Percentiles rank a stretch among this genome's conserved stretches.
Evolutionary conservation across 30 jellyfish, hydroid and myxozoan genomes (phyloP).

Genomic region (Hydractinia symbiolongicarpus): DNA sequence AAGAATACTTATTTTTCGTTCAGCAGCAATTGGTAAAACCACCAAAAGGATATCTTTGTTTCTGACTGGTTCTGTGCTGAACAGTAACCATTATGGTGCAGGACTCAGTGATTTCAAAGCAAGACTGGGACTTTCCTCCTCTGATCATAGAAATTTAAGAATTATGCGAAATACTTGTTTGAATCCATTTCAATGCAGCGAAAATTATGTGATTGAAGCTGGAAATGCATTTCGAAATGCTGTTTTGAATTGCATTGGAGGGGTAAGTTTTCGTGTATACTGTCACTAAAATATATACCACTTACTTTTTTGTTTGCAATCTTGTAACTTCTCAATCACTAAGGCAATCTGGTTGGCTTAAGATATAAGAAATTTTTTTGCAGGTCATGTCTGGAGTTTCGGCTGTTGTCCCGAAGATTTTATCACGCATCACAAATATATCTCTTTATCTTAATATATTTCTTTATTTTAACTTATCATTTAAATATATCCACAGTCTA

Average conservation of each 20-base stretch:
- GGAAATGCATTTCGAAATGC: conserved; percentile 36
- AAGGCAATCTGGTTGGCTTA: too few relatives aligned
- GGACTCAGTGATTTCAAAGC: conserved; percentile 23
- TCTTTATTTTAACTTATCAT: too few relatives aligned
- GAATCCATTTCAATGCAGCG: conserved; percentile 54
- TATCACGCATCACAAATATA: too few relatives aligned
- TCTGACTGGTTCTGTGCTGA: conserved; percentile 46
- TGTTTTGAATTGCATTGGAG: conserved; percentile 49
- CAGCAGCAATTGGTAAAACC: conserved; percentile 36
- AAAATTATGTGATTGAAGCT: conserved; percentile 29
- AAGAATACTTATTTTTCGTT: neutral
- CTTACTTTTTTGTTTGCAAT: too few relatives aligned
- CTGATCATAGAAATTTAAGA: neutral
- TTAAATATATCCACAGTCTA: too few relatives aligned
- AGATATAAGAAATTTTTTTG: too few relatives aligned
- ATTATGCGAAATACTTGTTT: conserved; percentile 41
- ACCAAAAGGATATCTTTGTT: conserved; percentile 44
- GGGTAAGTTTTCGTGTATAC: conserved; percentile 12
- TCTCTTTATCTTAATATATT: too few relatives aligned
- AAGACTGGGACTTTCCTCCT: conserved; percentile 31
- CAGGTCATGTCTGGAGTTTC: too few relatives aligned
- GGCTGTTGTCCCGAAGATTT: too few relatives aligned
- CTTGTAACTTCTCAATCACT: too few relatives aligned
- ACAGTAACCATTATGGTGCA: conserved; percentile 26
- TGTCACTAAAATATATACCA: too few relatives aligned